Conservation (phyloP, 2,113 vertebrate genomes). For the Regulus satrapa region DNA sequence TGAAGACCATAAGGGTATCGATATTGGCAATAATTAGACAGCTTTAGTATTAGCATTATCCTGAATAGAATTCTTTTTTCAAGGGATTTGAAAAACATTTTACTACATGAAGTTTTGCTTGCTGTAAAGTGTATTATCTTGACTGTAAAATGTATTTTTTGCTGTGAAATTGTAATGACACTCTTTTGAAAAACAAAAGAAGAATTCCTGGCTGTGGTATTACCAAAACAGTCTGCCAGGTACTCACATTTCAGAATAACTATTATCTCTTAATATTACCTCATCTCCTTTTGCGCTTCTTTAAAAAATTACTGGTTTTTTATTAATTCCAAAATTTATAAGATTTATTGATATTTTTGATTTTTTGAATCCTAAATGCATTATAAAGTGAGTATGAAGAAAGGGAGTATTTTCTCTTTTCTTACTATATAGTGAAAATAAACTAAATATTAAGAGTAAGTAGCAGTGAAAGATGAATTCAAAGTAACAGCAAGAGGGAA, state of each 20-base stretch:
- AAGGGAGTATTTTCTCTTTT: neutral
- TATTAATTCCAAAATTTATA: neutral
- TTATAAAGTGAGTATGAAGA: neutral
- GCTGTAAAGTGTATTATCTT: neutral
- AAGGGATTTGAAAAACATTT: too few relatives aligned
- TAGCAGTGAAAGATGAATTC: neutral
- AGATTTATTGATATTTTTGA: neutral
- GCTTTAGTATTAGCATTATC: neutral
- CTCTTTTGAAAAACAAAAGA: neutral
- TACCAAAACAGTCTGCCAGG: neutral
- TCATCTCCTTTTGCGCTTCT: neutral
- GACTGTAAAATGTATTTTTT: neutral
- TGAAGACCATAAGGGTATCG: neutral
- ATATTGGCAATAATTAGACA: neutral
- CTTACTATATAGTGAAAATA: neutral
- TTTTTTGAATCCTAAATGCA: neutral
- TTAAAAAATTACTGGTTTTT: neutral
- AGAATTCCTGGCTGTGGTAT: neutral
- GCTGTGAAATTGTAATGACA: neutral
- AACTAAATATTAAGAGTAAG: constrained; percentile 10
- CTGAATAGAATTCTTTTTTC: neutral
- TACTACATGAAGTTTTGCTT: too few relatives aligned
- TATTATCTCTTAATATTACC: neutral
- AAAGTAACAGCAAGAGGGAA: constrained; percentile 17
- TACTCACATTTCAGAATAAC: neutral